These are phyloP conservation scores for Agrypnia vestita DNA, from an alignment of 1,140 invertebrate species.

Conservation along the genomic window DNA sequence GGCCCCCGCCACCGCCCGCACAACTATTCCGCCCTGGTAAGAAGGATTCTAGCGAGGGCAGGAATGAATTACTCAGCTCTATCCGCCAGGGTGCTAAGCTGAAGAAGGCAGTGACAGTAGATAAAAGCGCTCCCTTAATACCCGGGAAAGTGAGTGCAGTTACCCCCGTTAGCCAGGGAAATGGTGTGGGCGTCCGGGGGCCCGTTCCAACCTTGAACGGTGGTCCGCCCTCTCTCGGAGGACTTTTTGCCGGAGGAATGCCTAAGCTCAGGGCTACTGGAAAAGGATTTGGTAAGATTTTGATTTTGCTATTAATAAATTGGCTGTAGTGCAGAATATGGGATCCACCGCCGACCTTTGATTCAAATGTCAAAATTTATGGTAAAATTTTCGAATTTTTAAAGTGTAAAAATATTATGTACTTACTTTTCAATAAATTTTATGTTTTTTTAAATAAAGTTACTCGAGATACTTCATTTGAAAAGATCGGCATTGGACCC, in stretches of 20 bases:
- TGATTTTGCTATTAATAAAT: slow-evolving; percentile 2
- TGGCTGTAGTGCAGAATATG: no score
- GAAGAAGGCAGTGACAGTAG: slow-evolving; percentile 91
- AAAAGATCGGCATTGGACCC: no score
- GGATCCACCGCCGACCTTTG: no score
- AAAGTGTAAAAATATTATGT: no score
- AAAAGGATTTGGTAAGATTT: slow-evolving; percentile 66
- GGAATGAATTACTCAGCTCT: slow-evolving; percentile 82
- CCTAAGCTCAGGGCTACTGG: slow-evolving; percentile 89
- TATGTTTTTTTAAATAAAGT: no score
- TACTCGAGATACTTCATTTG: no score
- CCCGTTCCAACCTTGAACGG: slow-evolving; percentile 68
- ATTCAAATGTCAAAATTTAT: no score
- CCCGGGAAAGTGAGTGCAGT: slow-evolving; percentile 72
- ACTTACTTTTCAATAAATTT: no score
- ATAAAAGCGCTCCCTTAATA: slow-evolving; percentile 88
- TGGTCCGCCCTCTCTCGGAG: slow-evolving; percentile 78
- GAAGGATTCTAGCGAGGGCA: slow-evolving; percentile 73
- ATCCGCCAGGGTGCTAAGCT: slow-evolving; percentile 87
- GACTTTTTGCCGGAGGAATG: slow-evolving; percentile 89
- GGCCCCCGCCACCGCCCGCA: slow-evolving; percentile 77
- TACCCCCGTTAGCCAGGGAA: slow-evolving; percentile 63
- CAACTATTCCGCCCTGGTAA: slow-evolving; percentile 71
- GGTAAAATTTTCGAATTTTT: no score
- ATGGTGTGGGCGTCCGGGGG: slow-evolving; percentile 67